Percentiles rank a stretch among this genome's conserved stretches.
Conservation (phyloP, 2,113 vertebrate species). For the Dolichotis patagonum region DNA sequence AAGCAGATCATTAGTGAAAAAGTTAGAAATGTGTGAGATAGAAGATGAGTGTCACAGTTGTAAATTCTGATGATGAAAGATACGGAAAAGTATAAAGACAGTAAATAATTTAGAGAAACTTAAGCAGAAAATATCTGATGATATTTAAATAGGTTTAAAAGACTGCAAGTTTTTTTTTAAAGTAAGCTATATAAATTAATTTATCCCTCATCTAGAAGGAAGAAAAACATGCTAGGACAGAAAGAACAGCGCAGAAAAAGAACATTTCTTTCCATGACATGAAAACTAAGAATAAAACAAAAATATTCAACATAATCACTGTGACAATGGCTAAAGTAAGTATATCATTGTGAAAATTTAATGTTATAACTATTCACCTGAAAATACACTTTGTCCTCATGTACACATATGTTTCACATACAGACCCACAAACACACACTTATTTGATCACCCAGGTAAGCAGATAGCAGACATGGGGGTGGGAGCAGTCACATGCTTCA, state of each 20-base stretch:
- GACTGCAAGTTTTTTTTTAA: background rate
- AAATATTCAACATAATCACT: background rate
- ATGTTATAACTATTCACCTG: background rate
- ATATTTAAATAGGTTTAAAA: slow-evolving; percentile 12
- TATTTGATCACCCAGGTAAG: background rate
- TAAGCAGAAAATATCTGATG: background rate
- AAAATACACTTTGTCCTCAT: background rate
- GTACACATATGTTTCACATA: background rate
- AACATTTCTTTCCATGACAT: background rate
- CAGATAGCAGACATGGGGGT: background rate
- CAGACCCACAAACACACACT: background rate
- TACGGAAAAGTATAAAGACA: background rate
- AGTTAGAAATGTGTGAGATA: background rate
- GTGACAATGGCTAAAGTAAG: background rate
- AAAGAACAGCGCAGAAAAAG: background rate
- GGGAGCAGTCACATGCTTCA: background rate
- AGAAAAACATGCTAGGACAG: background rate
- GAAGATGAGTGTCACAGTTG: background rate
- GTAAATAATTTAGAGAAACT: background rate
- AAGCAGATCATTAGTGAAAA: slow-evolving; percentile 28
- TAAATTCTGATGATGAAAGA: slow-evolving; percentile 46
- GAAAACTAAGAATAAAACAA: slow-evolving; percentile 13
- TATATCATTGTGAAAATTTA: background rate
- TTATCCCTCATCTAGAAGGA: background rate
- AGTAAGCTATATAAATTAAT: background rate